These are phyloP conservation scores for Xanthostigma xanthostigma DNA, from an alignment of 2,888 invertebrate species.

Conservation along the genomic window DNA sequence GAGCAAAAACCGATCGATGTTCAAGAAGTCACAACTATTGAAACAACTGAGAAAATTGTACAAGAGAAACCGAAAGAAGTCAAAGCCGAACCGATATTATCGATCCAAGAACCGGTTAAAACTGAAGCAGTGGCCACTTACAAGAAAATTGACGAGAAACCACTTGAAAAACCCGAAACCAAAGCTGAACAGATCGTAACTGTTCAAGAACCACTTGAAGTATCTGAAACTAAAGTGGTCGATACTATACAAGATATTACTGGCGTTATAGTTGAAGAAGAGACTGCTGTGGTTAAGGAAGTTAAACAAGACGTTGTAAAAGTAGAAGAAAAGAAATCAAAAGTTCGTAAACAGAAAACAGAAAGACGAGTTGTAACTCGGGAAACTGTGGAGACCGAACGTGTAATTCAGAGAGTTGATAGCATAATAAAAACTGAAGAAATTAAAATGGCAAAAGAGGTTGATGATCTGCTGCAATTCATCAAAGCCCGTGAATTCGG, in stretches of 20 bases:
- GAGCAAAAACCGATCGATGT: slow-evolving; percentile 35
- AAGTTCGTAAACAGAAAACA: slow-evolving; percentile 19
- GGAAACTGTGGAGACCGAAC: slow-evolving; percentile 29
- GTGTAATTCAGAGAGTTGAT: slow-evolving; percentile 38
- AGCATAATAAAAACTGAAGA: slow-evolving; percentile 38
- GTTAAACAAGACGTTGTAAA: slow-evolving; percentile 6
- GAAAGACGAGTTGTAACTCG: slow-evolving; percentile 24
- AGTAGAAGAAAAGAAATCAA: slow-evolving; percentile 17
- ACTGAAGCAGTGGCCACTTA: slow-evolving; percentile 45
- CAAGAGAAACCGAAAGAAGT: slow-evolving; percentile 27
- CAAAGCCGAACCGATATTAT: slow-evolving; percentile 37
- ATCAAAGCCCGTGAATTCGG: slow-evolving; percentile 68
- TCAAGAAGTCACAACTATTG: slow-evolving; percentile 36
- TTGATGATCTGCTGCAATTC: slow-evolving; percentile 57
- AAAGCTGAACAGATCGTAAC: slow-evolving; percentile 35
- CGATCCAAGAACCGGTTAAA: slow-evolving; percentile 41
- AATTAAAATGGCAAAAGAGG: slow-evolving; percentile 51
- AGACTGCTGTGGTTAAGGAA: slow-evolving; percentile 14
- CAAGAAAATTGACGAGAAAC: slow-evolving; percentile 44
- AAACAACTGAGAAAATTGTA: slow-evolving; percentile 39
- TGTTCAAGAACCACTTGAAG: slow-evolving; percentile 40
- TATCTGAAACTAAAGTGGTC: slow-evolving; percentile 40
- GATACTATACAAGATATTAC: slow-evolving; percentile 34
- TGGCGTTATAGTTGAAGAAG: slow-evolving; percentile 17
- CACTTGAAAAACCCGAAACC: slow-evolving; percentile 26